Base-by-base conservation (phyloP, 2,888 invertebrate genomes). In the Eupeodes latifasciatus region DNA sequence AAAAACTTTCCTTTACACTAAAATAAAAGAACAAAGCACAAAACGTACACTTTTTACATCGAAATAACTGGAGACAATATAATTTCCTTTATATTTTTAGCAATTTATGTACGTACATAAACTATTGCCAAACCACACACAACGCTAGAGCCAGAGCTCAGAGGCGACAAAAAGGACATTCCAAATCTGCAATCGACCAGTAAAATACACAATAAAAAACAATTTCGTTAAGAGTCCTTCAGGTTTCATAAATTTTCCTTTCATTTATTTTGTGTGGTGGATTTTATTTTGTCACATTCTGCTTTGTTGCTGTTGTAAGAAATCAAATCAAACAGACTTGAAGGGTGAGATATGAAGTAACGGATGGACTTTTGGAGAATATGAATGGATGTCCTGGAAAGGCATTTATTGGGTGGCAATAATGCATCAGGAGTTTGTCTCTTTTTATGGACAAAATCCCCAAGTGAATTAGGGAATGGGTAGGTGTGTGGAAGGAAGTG, bases 191-290 rank as follows among this genome's bases (percentile, higher is more conserved):
- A 85, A 76, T 81, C 72, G 85, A 85, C 82, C 85, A 76, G 75
- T 82, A 85, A 85, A 89, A 76, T 69, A 89, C 89, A 89, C 66
- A 66, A 59, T 89, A 89, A 89, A 89, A 89, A 82, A 89, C 89
- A 89, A 89, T 89, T 89, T 89, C 89, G 89, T 89, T 89, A 89
- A 89, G 89, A 85, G 89, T 85, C 81, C 85, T 82, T 82, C 59
- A 75, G 81, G 78, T 81, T 85, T 74, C 72, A 80, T 87, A 72
- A 55, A 82, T 72, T 72, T 66, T 81, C 51, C 47, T 57, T 49
- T 66, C 40, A 44, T 19, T 66, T 62, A 47, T 74, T 75, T 69
- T 49, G n/a, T 61, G 40, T 40, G 40, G 40, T 40, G 40, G 6
- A 7, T 71, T 36, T 34, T 62, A 7, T 71, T 36, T 34, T 62